Evolutionary conservation across 2,113 vertebrate genomes (phyloP), one percentile per base, ranked within the genome.

Genomic region (Chloebia gouldiae): DNA sequence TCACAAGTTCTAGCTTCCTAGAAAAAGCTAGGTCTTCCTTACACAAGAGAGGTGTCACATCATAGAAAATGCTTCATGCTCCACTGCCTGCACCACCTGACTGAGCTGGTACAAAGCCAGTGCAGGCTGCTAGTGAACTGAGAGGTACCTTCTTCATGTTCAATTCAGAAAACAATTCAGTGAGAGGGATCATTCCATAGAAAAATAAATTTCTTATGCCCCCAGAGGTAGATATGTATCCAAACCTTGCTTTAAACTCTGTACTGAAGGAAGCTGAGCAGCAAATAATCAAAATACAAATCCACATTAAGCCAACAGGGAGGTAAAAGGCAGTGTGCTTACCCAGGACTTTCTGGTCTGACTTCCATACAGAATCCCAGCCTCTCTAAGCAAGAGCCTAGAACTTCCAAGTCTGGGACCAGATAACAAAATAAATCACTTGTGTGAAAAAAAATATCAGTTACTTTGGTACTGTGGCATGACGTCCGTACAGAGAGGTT

Each of bases 401-500:
- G 31, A 57, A 45, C 21, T 76, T 89, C 30, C 31, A 80, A 44
- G 25, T 69, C 39, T 75, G 24, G 56, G 23, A 37, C 21, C 30
- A 9, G 23, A 40, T 14, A 11, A 79, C 30, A 75, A 66, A 91
- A 71, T 39, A 71, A n/a, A 82, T 28, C 12, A 53, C 42, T 49
- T 44, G 16, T 7, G 7, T 31, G 18, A 6, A 15, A 22, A 45
- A 40, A 39, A 13, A 11, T 1, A 60, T 1, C 0, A 47, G 10
- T 33, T 79, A 21, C 30, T 78, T 47, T 54, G 53, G 20, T 76
- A 54, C 17, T 54, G n/a, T 57, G 15, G 10, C 45, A 25, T 30
- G 16, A 92, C 18, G 27, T 28, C 71, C n/a, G 24, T 21, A 13
- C 3, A 85, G 21, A 13, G n/a, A 66, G 4, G 6, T 40, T 39